phyloP scores from a whole-genome alignment of 2,797 vertebrate genomes.

The Cichlasoma orientale region DNA sequence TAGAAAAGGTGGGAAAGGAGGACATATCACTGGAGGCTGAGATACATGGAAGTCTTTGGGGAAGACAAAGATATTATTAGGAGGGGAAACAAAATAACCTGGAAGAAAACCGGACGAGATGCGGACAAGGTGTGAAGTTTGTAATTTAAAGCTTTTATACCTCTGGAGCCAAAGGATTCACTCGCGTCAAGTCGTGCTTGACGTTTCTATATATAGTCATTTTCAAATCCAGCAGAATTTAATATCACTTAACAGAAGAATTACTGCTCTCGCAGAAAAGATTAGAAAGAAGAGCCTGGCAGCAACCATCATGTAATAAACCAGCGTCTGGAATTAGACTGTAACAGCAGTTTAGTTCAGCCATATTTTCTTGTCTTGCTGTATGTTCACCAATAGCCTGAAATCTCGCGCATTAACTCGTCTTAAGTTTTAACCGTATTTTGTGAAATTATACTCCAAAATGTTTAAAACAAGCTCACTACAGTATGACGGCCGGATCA shows the following conservation, averaged over 20 bases:
- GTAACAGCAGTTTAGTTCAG: neutral
- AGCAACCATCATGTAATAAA: neutral
- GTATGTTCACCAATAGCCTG: neutral
- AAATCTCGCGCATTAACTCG: neutral
- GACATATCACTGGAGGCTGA: constrained; percentile 13
- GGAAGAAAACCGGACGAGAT: neutral
- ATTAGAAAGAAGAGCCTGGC: neutral
- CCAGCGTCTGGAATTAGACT: neutral
- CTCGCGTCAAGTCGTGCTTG: constrained; percentile 25
- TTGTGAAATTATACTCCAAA: neutral
- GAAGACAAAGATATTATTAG: constrained; percentile 14
- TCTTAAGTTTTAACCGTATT: neutral
- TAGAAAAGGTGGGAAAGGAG: constrained; percentile 22
- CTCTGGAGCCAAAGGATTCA: constrained; percentile 21
- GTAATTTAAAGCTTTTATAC: constrained; percentile 51
- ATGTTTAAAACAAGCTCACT: neutral
- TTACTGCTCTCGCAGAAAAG: constrained; percentile 6
- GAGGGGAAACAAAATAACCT: constrained; percentile 1
- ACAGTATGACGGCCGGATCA: neutral
- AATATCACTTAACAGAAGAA: constrained; percentile 11
- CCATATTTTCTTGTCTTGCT: neutral
- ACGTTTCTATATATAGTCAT: constrained; percentile 29
- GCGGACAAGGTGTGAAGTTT: constrained; percentile 24
- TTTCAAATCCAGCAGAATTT: constrained; percentile 14
- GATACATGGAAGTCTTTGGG: constrained; percentile 1